Base-by-base conservation (phyloP, 1,140 invertebrate species). In the Papilio polyxenes region DNA sequence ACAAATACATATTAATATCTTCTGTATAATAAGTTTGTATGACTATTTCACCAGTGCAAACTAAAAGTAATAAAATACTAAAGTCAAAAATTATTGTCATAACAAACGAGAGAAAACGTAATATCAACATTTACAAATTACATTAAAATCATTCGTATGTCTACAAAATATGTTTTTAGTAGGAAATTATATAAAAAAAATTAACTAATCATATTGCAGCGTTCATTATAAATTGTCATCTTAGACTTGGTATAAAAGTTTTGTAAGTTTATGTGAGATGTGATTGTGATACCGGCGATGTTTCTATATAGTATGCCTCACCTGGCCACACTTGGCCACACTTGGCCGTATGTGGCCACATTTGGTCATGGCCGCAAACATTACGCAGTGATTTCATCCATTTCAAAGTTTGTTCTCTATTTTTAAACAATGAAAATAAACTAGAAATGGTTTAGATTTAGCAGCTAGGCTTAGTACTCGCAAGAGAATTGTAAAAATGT, bases 401-500 rank as follows among this genome's bases (percentile, higher is more conserved):
- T 62, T 80, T 62, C 31, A 40, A 72, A 15, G 65, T 37, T 80
- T 69, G 8, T 65, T 80, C 78, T 80, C n/a, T 69, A 65, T 69
- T 69, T 80, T 69, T 37, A 79, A 48, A 44, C 40, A 20, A 79
- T 62, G n/a, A 40, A 48, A 49, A 79, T 48, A 13, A 44, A 69
- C 10, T 69, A 80, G 62, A 51, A 48, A 69, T 69, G 62, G 40
- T 69, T n/a, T 80, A 80, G 78, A 80, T 69, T 77, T 80, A 80
- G 40, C 65, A 69, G 78, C 48, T 80, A 69, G 78, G 40, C n/a
- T 40, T 80, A 80, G 78, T 65, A 65, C 56, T 80, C 78, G 78
- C 40, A 40, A 86, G 87, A 91, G 85, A 88, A 86, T 89, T 92
- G 91, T 92, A 93, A 91, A 93, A 93, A 93, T 93, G 92, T 93